These are phyloP conservation scores for Epinephelus fuscoguttatus DNA, from an alignment of 2,113 vertebrate genomes.

Conservation along the genomic window DNA sequence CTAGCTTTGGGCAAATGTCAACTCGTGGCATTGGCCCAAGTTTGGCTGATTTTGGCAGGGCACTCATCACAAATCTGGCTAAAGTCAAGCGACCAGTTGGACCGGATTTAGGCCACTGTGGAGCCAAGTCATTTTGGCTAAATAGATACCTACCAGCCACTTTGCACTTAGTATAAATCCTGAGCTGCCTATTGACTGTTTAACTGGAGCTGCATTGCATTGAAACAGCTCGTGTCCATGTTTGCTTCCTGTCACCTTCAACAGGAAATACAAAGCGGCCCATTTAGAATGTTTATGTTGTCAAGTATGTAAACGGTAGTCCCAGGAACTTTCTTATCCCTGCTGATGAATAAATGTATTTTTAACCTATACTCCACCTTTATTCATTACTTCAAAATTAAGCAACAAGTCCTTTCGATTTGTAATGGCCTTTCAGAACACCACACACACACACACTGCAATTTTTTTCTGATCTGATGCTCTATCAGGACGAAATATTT, in stretches of 20 bases:
- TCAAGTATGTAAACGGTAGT: too few species aligned
- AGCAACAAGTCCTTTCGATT: not conserved
- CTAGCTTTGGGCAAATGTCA: constrained; percentile 37
- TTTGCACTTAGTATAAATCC: not conserved
- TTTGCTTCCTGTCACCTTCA: too few species aligned
- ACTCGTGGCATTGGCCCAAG: constrained; percentile 29
- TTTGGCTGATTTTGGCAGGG: constrained; percentile 41
- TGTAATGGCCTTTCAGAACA: not conserved
- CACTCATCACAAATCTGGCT: constrained; percentile 53
- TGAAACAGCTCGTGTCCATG: too few species aligned
- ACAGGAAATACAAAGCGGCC: too few species aligned
- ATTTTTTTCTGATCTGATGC: not conserved
- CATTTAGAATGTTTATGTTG: too few species aligned
- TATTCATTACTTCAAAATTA: not conserved
- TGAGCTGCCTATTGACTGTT: not conserved
- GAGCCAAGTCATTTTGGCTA: constrained; percentile 34
- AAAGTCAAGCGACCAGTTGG: constrained; percentile 39
- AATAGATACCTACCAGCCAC: constrained; percentile 5
- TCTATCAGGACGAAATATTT: not conserved
- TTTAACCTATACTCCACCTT: not conserved
- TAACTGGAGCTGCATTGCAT: too few species aligned
- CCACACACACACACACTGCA: not conserved
- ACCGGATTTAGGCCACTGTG: constrained; percentile 47
- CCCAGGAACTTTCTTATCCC: not conserved
- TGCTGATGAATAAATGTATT: not conserved